Percentiles rank a stretch among this genome's conserved stretches.
Conservation (phyloP, 2,113 vertebrate species). For the Ia io region DNA sequence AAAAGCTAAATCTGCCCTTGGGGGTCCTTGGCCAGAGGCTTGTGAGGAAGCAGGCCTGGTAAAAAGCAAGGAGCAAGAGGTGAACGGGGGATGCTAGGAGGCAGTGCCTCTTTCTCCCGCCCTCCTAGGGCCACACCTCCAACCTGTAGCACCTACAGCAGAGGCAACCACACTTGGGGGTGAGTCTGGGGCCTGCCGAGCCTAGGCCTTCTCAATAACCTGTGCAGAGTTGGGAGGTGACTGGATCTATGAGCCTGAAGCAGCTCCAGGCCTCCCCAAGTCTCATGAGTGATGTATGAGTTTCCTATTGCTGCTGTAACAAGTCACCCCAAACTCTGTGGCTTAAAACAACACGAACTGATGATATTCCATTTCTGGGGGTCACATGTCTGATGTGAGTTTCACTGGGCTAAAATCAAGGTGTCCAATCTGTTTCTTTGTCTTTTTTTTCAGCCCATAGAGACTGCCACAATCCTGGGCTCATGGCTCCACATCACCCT, state of each 20-base stretch:
- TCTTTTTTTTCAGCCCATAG: not conserved
- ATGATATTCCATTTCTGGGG: not conserved
- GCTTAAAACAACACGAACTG: conserved; percentile 11
- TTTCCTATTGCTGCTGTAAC: not conserved
- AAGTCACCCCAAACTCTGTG: not conserved
- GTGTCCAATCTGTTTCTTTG: not conserved
- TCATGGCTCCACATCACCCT: not conserved
- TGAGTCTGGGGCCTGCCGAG: not conserved
- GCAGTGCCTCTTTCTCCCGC: not conserved
- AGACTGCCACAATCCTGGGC: not conserved
- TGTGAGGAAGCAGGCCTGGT: not conserved
- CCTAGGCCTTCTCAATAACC: not conserved
- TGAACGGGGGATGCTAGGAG: not conserved
- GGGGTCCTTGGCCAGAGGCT: not conserved
- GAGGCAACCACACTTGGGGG: accelerated
- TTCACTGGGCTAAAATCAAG: not conserved
- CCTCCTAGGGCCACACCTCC: not conserved
- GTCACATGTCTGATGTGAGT: not conserved
- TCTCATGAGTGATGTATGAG: not conserved
- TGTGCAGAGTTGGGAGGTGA: not conserved
- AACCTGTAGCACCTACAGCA: too few species aligned
- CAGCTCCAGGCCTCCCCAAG: not conserved
- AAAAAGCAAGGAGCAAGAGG: not conserved
- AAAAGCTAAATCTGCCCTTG: not conserved
- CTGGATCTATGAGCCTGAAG: not conserved